Evolutionary conservation across 1,140 invertebrate species (phyloP).

Genomic region (Nymphalis io): DNA sequence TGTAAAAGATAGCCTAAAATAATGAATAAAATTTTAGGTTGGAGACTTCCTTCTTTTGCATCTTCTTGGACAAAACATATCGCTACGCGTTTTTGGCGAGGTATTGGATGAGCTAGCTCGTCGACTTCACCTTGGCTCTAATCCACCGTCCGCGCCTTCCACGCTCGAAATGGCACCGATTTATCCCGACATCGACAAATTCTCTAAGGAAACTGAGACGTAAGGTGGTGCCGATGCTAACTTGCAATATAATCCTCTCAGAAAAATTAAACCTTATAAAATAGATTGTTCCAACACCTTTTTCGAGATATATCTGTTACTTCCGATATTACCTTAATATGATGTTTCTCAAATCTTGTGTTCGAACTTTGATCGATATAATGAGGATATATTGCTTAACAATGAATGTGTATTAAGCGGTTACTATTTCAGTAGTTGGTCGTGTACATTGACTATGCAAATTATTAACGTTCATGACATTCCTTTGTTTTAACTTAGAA

Average conservation of each 20-base stretch:
- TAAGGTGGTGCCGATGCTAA: slow-evolving; percentile 73
- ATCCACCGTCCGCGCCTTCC: slow-evolving; percentile 90
- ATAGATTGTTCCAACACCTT: slow-evolving; percentile 42
- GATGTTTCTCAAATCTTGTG: slow-evolving; percentile 45
- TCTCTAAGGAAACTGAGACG: slow-evolving; percentile 90
- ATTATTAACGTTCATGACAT: slow-evolving; percentile 48
- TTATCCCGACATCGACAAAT: slow-evolving; percentile 89
- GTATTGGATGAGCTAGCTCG: slow-evolving; percentile 84
- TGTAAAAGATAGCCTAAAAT: background rate
- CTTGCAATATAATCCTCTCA: slow-evolving; percentile 5
- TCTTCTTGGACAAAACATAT: slow-evolving; percentile 92
- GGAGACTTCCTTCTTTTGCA: slow-evolving; percentile 92
- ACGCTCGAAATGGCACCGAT: slow-evolving; percentile 92
- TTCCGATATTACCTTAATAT: slow-evolving; percentile 8
- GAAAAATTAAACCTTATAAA: background rate
- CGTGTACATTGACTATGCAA: slow-evolving; percentile 31
- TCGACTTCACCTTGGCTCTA: slow-evolving; percentile 85
- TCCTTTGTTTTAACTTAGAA: slow-evolving; percentile 43
- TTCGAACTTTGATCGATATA: slow-evolving; percentile 38
- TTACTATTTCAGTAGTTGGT: slow-evolving; percentile 20
- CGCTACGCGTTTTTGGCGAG: slow-evolving; percentile 89
- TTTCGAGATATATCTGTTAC: slow-evolving; percentile 34
- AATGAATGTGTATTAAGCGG: slow-evolving; percentile 20
- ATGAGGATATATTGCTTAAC: slow-evolving; percentile 29
- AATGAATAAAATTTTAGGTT: slow-evolving; percentile 79